Evolutionary conservation across 2,888 invertebrate species (phyloP), one percentile per base, ranked within the genome.

Genomic region (Pseudanteris insignis): DNA sequence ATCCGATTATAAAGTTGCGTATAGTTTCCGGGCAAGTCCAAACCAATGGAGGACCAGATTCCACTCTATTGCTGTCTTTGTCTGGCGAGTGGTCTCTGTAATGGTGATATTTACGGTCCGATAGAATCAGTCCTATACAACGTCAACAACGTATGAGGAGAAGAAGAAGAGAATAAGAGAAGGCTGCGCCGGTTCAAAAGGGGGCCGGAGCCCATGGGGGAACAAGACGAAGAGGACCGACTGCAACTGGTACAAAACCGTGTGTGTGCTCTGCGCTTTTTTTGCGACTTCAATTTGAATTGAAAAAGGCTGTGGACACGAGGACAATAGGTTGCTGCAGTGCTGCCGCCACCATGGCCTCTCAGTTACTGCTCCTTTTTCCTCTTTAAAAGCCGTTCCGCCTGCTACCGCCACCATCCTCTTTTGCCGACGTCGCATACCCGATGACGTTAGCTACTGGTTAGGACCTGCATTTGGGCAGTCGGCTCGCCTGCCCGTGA

Each of bases 221-320:
- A 18, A 46, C 29, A 38, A 40, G 61, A 11, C 26, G 67, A 67
- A 64, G n/a, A 33, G 44, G 44, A 44, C 40, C 55, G 67, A 70
- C 69, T 69, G 63, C 64, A 64, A 21, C 58, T 55, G 46, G 66
- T 57, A 66, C 66, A 61, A 66, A 66, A 68, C 6, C 6, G 69
- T 70, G 69, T 70, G 72, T 66, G 71, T 70, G 70, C 71, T 66
- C 68, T 65, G 72, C 67, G 67, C 70, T 72, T 76, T 77, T 75
- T 77, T 74, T 74, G 75, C 72, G 70, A 70, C 75, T 73, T 76
- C 73, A 76, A 77, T 78, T 77, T 78, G 75, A 76, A 78, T 78
- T 76, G 77, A 77, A 77, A 77, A 75, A 75, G 74, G 71, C 75
- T 71, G 76, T 73, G 74, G 77, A 76, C 76, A 75, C 71, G 73